Conservation (phyloP, 1,140 invertebrate genomes). For the Hyles euphorbiae region DNA sequence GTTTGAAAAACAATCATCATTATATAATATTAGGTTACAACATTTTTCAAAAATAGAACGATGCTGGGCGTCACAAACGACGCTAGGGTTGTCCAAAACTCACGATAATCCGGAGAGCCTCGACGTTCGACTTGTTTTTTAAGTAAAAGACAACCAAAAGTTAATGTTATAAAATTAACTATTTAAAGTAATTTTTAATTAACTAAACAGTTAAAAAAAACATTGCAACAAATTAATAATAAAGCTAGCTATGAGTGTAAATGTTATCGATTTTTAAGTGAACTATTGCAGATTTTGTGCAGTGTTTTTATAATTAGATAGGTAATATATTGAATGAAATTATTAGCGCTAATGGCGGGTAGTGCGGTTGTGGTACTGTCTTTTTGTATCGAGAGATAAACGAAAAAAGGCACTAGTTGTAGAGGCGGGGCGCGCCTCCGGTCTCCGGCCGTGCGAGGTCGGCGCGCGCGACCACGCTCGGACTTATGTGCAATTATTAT, state of each 20-base stretch:
- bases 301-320: constrained; percentile 75
- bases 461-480: constrained; percentile 42
- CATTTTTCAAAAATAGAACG: background rate
- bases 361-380: constrained; percentile 48
- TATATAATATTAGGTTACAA: background rate
- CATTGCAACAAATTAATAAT: constrained; percentile 74
- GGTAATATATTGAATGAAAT: constrained; percentile 75
- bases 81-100: constrained; percentile 55
- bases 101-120: constrained; percentile 52
- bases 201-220: constrained; percentile 68
- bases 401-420: constrained; percentile 22
- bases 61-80: constrained; percentile 27
- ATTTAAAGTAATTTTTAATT: constrained; percentile 67
- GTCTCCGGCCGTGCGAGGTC: constrained; percentile 39
- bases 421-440: constrained; percentile 21
- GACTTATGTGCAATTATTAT: constrained; percentile 75
- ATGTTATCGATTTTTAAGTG: constrained; percentile 74
- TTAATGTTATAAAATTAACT: constrained; percentile 74
- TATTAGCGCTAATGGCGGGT: constrained; percentile 52
- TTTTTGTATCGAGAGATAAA: constrained; percentile 33
- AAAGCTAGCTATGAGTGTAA: constrained; percentile 74
- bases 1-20: background rate
- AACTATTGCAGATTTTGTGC: constrained; percentile 72
- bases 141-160: constrained; percentile 74
- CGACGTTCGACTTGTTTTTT: constrained; percentile 66